A percentile compares a stretch with the other conserved stretches of the same genome.
Conservation (phyloP, 2,888 invertebrate species). For the Blomia tropicalis region DNA sequence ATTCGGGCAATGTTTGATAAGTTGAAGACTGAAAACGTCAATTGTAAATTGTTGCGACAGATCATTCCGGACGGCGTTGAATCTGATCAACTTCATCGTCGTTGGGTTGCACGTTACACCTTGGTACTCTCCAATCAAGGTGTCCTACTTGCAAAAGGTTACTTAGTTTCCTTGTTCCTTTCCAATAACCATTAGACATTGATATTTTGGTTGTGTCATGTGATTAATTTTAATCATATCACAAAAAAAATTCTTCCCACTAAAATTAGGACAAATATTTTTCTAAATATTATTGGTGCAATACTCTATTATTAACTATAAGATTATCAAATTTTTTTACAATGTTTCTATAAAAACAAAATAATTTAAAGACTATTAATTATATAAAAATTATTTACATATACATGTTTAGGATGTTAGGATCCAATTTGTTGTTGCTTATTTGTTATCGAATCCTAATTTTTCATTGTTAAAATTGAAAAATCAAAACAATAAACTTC, state of each 20-base stretch:
- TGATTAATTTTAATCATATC: neutral
- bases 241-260: no score
- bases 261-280: no score
- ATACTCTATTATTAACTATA: neutral
- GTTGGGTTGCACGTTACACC: conserved; percentile 71
- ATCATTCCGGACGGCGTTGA: conserved; percentile 41
- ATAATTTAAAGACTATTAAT: neutral
- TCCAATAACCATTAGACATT: no score
- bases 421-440: no score
- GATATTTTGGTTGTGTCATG: neutral
- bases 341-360: neutral
- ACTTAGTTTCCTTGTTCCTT: conserved; percentile 35
- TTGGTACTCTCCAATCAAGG: conserved; percentile 79
- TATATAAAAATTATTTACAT: neutral
- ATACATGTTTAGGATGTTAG: no score
- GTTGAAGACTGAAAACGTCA: neutral
- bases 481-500: conserved; percentile 23
- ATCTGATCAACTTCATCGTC: conserved; percentile 42
- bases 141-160: conserved; percentile 76
- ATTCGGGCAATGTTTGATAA: neutral
- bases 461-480: conserved; percentile 19
- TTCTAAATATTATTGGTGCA: neutral
- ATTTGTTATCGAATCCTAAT: neutral
- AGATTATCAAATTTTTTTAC: neutral
- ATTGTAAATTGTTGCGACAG: neutral